phyloP scores from a whole-genome alignment of 2,797 vertebrate genomes.

The Sebastes umbrosus region DNA sequence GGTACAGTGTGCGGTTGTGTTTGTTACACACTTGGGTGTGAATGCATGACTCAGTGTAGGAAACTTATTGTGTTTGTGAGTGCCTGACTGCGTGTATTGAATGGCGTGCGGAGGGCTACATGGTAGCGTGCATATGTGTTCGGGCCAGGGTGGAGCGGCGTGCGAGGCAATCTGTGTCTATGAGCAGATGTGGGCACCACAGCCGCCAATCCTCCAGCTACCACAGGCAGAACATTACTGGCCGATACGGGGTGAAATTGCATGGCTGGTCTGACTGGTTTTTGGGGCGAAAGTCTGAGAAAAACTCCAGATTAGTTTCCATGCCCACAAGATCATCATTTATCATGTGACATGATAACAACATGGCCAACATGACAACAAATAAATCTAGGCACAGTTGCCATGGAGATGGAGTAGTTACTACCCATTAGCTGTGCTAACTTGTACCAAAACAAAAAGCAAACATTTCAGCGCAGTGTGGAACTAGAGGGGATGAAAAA shows the following conservation, averaged over 20 bases:
- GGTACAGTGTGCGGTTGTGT: not conserved
- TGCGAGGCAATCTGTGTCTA: constrained; percentile 34
- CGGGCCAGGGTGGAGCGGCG: constrained; percentile 36
- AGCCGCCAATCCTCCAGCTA: constrained; percentile 62
- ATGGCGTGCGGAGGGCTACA: not conserved
- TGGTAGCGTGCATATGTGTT: constrained; percentile 20
- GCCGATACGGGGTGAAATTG: constrained; percentile 61
- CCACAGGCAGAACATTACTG: constrained; percentile 55
- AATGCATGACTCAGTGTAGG: not conserved
- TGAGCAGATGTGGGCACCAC: constrained; percentile 62
- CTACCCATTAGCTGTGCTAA: constrained; percentile 26
- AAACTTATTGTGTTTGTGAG: not conserved
- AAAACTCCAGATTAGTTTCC: constrained; percentile 66
- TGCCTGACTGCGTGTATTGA: not conserved
- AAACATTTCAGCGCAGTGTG: constrained; percentile 35
- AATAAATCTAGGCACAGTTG: constrained; percentile 34
- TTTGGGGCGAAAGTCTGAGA: constrained; percentile 59
- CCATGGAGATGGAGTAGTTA: constrained; percentile 42
- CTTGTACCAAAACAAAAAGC: constrained; percentile 51
- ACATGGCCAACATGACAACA: constrained; percentile 49
- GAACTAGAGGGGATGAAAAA: constrained; percentile 5
- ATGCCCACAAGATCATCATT: constrained; percentile 63
- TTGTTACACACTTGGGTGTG: not conserved
- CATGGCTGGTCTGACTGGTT: constrained; percentile 52
- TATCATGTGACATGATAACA: constrained; percentile 72